Evolutionary conservation across 2,888 invertebrate genomes (phyloP), one percentile per base, ranked within the genome.

Genomic region (Petrolisthes cinctipes): DNA sequence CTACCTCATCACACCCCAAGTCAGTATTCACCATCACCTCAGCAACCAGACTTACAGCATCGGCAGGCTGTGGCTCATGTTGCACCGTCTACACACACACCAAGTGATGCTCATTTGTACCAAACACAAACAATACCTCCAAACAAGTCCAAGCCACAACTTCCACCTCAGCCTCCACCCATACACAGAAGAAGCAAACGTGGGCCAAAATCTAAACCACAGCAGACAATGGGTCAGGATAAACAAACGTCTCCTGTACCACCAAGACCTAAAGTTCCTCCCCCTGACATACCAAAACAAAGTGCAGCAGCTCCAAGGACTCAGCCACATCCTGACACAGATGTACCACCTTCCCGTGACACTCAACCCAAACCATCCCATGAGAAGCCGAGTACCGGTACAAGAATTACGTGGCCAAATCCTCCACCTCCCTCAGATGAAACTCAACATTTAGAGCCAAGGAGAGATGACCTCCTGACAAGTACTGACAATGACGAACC

Each of bases 251-350:
- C 57, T 5, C 66, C 68, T 5, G 2, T 37, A 14, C 51, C 82
- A 17, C 82, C 82, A 20, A 23, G 82, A 6, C 82, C 82, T 1
- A 66, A 17, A 7, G 66, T 66, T 5, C 66, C 82, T 6, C 82
- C 82, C 68, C 82, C 82, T 17, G 68, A 37, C 20, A n/a, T 82
- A 68, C 82, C 82, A 4, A 51, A 14, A 20, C 6, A 51, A 51
- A 23, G 66, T 1, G 5, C 82, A 0, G 17, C 66, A 17, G 5
- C 53, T 9, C 9, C 81, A 6, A 82, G 51, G n/a, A 71, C n/a
- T 71, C 71, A 71, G 61, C 7, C 61, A 61, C 61, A 6, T 61
- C 7, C 61, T 9, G 7, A 14, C 6, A 14, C 61, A 14, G 14
- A 61, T 14, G n/a, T n/a, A n/a, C n/a, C n/a, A n/a, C 61, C 61